Percentiles rank a stretch among this genome's conserved stretches.
phyloP scores from a whole-genome alignment of 2,888 invertebrate species.

The Chaetogeoica ovagalla region DNA sequence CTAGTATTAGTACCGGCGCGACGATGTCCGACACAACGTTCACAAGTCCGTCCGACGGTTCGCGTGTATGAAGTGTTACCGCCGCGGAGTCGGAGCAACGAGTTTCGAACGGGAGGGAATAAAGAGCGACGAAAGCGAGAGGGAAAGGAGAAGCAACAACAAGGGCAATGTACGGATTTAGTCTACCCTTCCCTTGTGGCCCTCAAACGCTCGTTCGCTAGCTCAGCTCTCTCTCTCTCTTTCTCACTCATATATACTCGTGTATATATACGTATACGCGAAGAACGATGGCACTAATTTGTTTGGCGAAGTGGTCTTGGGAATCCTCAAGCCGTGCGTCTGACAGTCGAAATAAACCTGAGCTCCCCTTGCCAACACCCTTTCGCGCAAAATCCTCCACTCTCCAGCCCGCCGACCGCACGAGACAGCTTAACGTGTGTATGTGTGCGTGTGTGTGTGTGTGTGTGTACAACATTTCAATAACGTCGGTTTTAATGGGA shows the following conservation, averaged over 20 bases:
- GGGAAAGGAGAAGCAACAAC: background rate
- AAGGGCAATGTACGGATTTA: conserved; percentile 19
- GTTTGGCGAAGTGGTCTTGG: conserved; percentile 50
- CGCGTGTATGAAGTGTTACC: background rate
- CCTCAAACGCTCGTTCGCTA: background rate
- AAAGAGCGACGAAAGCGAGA: background rate
- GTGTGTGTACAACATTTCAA: conserved; percentile 37
- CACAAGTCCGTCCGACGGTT: conserved; percentile 25
- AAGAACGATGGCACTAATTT: conserved; percentile 50
- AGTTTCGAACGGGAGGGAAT: conserved; percentile 18
- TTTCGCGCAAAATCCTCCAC: background rate
- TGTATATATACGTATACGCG: background rate
- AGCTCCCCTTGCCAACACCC: conserved; percentile 26
- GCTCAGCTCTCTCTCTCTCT: background rate
- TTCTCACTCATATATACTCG: no score
- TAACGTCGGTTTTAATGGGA: conserved; percentile 40
- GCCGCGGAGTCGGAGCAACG: background rate
- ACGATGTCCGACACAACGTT: conserved; percentile 11
- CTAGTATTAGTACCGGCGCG: conserved; percentile 1
- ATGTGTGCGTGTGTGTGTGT: background rate
- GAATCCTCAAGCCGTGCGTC: conserved; percentile 40
- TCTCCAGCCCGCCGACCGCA: conserved; percentile 12
- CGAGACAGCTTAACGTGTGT: conserved; percentile 20
- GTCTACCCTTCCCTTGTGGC: no score
- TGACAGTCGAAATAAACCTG: conserved; percentile 51